Conservation (phyloP, 2,797 vertebrate genomes). For the Prionace glauca region DNA sequence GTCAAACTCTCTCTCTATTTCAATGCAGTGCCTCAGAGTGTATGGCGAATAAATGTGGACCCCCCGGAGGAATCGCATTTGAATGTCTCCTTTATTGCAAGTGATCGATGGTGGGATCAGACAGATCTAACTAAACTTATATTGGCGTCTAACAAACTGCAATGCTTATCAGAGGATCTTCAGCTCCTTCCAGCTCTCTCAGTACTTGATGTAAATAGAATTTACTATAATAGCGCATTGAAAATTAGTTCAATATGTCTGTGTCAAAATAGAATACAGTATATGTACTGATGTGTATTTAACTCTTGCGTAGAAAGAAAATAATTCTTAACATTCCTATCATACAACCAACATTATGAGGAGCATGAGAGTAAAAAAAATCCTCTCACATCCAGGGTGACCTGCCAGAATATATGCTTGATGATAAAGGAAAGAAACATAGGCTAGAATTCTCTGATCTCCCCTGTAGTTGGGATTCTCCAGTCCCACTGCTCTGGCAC, state of each 20-base stretch:
- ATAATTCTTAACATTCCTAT: not conserved
- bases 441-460: not conserved
- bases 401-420: not conserved
- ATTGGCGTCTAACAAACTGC: conserved; percentile 82
- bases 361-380: no score
- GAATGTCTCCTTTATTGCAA: conserved; percentile 66
- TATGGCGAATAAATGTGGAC: conserved; percentile 85
- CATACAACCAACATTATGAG: not conserved
- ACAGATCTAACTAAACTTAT: conserved; percentile 83
- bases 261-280: not conserved
- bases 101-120: conserved; percentile 94
- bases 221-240: not conserved
- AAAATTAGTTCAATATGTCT: not conserved
- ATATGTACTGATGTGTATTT: not conserved
- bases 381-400: not conserved
- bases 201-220: conserved; percentile 75
- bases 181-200: conserved; percentile 71
- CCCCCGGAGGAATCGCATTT: conserved; percentile 73
- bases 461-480: no score
- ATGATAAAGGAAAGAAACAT: not conserved
- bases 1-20: not conserved
- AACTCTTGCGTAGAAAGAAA: not conserved
- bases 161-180: conserved; percentile 74
- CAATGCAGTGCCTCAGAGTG: conserved; percentile 71
- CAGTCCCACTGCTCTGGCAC: no score